Base-by-base conservation (phyloP, 2,113 vertebrate genomes). In the Crotophaga sulcirostris region DNA sequence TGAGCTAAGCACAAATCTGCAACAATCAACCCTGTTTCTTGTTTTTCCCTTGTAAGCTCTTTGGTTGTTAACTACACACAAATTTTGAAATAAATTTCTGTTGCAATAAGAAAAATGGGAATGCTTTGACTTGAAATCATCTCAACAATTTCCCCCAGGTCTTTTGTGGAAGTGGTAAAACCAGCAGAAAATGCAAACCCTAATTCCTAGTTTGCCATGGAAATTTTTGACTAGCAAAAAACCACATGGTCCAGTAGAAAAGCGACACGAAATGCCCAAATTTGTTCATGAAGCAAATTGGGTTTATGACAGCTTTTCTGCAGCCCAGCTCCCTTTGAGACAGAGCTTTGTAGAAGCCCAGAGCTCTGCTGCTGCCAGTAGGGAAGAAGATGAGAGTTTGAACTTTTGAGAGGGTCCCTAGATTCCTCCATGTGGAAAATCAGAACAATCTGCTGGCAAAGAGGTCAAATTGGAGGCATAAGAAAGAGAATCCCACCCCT, bases 391-490 rank as follows among this genome's bases (percentile, higher is more conserved):
- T 2, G 1, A 58, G 78, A 89, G 78, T 94, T 95, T 91, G 96
- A 94, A 97, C 94, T 97, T 93, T 96, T 14, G 54, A 93, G 93
- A 96, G 88, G 94, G 88, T 93, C 94, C 95, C 96, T 95, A 44
- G 85, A 76, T 85, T 63, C 86, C 58, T 94, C 94, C 94, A 89
- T 94, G 96, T 96, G 96, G 96, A 97, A 97, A 97, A 97, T 97
- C 90, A 95, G 97, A 96, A 97, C 96, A 96, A 94, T 94, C 95
- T 97, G 97, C 94, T 94, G 94, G 93, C 95, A 93, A 78, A 91
- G 97, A 90, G 97, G 96, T 97, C 96, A 97, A 94, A 91, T 7
- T 52, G 31, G 76, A 97, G 96, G 91, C 96, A 96, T 10, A 81
- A 89, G 94, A 90, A 93, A 96, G 95, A 91, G 49, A 94, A 96